Conservation (phyloP, 2,113 vertebrate genomes). For the Ammodytes dubius region DNA sequence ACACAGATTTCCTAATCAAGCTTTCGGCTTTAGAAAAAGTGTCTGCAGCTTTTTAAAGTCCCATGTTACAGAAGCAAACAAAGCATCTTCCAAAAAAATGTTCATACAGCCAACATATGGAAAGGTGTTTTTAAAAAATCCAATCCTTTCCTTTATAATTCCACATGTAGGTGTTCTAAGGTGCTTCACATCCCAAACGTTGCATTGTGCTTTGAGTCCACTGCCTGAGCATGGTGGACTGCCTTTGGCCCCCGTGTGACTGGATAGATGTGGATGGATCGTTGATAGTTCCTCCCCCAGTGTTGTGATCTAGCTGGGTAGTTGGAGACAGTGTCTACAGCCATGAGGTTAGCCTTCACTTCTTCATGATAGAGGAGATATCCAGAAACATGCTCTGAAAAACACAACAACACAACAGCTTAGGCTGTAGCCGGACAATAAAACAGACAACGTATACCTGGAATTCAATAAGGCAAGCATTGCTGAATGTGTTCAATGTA, state of each 20-base stretch:
- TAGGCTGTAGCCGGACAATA: neutral
- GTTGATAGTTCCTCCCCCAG: constrained; percentile 59
- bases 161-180: constrained; percentile 63
- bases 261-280: constrained; percentile 35
- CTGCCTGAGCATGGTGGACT: constrained; percentile 42
- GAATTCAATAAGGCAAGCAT: neutral
- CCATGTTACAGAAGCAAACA: constrained; percentile 30
- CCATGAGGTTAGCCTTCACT: constrained; percentile 78
- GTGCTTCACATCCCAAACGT: constrained; percentile 66
- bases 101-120: neutral
- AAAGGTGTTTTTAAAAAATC: constrained; percentile 18
- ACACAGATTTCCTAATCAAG: constrained; percentile 40
- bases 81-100: constrained; percentile 14
- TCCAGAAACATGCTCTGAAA: constrained; percentile 95
- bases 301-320: constrained; percentile 26
- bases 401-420: constrained; percentile 64
- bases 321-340: constrained; percentile 21
- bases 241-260: constrained; percentile 50
- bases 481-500: neutral
- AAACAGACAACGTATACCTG: neutral
- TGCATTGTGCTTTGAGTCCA: constrained; percentile 24
- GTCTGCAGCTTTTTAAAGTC: constrained; percentile 30
- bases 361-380: constrained; percentile 97
- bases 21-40: constrained; percentile 54
- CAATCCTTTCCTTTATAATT: constrained; percentile 12